Evolutionary conservation across 2,113 vertebrate genomes (phyloP).

Genomic region (Eclectus roratus): DNA sequence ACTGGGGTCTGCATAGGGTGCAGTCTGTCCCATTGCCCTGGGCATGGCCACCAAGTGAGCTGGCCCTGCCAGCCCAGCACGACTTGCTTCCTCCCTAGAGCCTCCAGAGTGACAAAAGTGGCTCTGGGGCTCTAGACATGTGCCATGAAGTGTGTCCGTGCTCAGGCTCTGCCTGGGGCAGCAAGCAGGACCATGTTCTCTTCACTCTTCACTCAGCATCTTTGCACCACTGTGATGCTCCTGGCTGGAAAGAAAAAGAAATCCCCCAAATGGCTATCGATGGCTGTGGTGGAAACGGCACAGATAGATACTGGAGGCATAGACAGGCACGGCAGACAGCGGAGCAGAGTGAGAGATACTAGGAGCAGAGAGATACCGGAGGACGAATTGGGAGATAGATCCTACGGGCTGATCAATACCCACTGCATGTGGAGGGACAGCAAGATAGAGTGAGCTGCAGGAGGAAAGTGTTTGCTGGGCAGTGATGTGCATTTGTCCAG

Average conservation of each 20-base stretch:
- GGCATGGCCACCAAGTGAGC: background rate
- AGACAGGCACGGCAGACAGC: background rate
- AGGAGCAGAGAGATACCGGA: slow-evolving; percentile 37
- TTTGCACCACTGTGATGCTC: background rate
- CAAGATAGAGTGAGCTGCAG: slow-evolving; percentile 43
- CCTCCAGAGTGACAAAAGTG: background rate
- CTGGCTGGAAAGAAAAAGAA: background rate
- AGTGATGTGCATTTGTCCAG: background rate
- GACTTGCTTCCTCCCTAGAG: background rate
- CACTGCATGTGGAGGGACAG: slow-evolving; percentile 8
- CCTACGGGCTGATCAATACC: slow-evolving; percentile 50
- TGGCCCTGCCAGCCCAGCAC: background rate
- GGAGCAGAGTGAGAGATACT: slow-evolving; percentile 40
- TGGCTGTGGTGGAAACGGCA: background rate
- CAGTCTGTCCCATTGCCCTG: fast-evolving
- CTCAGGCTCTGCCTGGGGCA: background rate
- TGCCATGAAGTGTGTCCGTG: fast-evolving
- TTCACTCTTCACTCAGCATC: background rate
- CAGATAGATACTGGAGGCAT: background rate
- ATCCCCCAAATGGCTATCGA: background rate
- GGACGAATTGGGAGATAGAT: slow-evolving; percentile 51
- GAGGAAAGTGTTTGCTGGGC: background rate
- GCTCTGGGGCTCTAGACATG: background rate
- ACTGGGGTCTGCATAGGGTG: background rate
- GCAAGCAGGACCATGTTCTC: fast-evolving